Evolutionary conservation across 2,888 invertebrate species (phyloP), one percentile per base, ranked within the genome.

Genomic region (Pogonocherus hispidulus): DNA sequence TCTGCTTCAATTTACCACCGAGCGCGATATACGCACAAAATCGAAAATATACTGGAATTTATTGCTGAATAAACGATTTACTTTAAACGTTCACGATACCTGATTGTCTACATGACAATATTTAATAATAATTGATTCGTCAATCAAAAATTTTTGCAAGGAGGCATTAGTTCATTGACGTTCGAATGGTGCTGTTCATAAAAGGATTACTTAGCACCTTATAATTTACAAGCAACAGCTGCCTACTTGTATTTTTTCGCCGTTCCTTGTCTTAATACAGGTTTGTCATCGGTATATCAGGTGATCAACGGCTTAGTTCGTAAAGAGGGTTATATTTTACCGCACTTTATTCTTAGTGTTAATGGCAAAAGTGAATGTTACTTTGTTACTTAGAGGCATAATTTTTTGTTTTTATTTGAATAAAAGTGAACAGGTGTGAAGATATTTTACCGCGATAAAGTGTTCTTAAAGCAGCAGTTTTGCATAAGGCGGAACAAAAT

Each of bases 1-100:
- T 23, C 47, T 35, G 11, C 9, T 11, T 37, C 14, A 16, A 46
- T 57, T 22, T 14, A 57, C 65, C 47, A 47, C 32, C 57, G 49
- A 22, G 55, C 3, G 22, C 3, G 22, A n/a, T 14, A 5, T 3
- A 14, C 1, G 41, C 16, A 11, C 0, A 41, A 14, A 41, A 1
- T 1, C 14, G 14, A n/a, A 14, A 41, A 3, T 14, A 27, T n/a
- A 41, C 14, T 16, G 41, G 14, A 41, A 41, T 41, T 27, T n/a
- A 41, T 41, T n/a, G 14, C 41, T 16, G 8, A 27, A 27, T 27
- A 27, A 27, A 27, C 16, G 16, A 16, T 41, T 41, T n/a, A 41
- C 41, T 16, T 6, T 3, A n/a, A 0, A 2, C 41, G n/a, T 5
- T 32, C 32, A 16, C 27, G 4, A 27, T 27, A 27, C 27, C 4